Conservation (phyloP, 2,888 invertebrate species). For the Mechanitis messenoides region DNA sequence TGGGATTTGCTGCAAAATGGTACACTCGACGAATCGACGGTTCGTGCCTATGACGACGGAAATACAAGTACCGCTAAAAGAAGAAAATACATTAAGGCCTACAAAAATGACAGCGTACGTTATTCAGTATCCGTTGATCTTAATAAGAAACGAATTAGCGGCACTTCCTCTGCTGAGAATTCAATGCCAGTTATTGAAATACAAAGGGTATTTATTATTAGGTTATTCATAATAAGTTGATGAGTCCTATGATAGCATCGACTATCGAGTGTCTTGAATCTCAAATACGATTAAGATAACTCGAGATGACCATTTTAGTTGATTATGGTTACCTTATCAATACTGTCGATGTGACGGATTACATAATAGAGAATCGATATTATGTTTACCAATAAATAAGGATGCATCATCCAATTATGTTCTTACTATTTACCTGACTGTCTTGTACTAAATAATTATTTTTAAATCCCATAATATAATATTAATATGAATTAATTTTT, state of each 20-base stretch:
- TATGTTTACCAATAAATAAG: conserved; percentile 1
- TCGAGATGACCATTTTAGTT: neutral
- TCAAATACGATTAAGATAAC: conserved; percentile 14
- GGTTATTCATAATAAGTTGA: conserved; percentile 30
- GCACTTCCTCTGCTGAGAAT: conserved; percentile 40
- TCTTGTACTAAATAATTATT: too few species aligned
- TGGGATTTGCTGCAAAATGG: conserved; percentile 65
- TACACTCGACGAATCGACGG: conserved; percentile 48
- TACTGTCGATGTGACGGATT: neutral
- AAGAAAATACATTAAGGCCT: conserved; percentile 47
- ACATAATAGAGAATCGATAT: conserved; percentile 6
- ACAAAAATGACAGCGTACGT: conserved; percentile 62
- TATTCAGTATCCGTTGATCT: conserved; percentile 56
- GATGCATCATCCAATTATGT: too few species aligned
- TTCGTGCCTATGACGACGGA: conserved; percentile 43
- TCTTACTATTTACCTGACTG: too few species aligned
- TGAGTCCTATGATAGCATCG: neutral
- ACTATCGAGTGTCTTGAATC: conserved; percentile 24
- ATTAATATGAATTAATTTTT: conserved; percentile 26
- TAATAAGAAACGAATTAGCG: conserved; percentile 39
- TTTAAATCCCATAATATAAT: too few species aligned
- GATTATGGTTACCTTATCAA: neutral
- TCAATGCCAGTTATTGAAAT: conserved; percentile 60
- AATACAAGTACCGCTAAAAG: conserved; percentile 38
- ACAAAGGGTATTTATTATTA: conserved; percentile 56